Conservation (phyloP, 2,797 vertebrate genomes). For the Sebastes trivittatus region DNA sequence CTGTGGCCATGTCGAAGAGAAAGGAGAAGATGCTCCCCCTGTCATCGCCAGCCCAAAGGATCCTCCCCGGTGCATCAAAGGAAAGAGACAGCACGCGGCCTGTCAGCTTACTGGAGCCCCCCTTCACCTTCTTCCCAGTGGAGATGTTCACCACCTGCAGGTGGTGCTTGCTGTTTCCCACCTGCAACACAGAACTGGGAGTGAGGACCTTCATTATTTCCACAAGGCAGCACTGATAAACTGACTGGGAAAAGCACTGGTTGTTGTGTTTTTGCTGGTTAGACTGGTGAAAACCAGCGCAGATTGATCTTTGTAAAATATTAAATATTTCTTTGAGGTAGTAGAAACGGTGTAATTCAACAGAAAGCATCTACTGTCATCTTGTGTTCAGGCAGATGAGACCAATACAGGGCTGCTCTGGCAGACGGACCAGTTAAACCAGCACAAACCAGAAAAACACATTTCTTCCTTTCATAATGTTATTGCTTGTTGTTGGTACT, state of each 20-base stretch:
- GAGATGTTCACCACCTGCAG: slow-evolving; percentile 96
- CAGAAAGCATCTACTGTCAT: background rate
- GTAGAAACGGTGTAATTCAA: background rate
- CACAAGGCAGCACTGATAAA: background rate
- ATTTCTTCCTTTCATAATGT: background rate
- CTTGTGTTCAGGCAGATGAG: background rate
- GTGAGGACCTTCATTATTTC: slow-evolving; percentile 32
- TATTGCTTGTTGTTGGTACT: background rate
- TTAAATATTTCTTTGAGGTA: background rate
- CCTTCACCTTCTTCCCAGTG: slow-evolving; percentile 94
- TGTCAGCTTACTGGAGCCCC: slow-evolving; percentile 92
- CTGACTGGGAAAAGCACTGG: background rate
- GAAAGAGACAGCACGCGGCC: slow-evolving; percentile 92
- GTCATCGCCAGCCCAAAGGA: slow-evolving; percentile 94
- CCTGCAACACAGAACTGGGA: slow-evolving; percentile 74
- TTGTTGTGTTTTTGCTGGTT: background rate
- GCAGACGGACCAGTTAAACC: background rate
- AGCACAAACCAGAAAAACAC: background rate
- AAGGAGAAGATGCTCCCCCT: slow-evolving; percentile 93
- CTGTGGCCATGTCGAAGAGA: slow-evolving; percentile 95
- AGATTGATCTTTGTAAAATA: background rate
- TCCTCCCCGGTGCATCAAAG: slow-evolving; percentile 91
- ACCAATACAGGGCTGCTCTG: background rate
- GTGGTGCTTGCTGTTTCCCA: slow-evolving; percentile 92
- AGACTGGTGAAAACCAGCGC: background rate